Percentiles rank a stretch among this genome's conserved stretches.
These are phyloP conservation scores for Etheostoma nigrum DNA, from an alignment of 2,797 vertebrate genomes.

Conservation along the genomic window DNA sequence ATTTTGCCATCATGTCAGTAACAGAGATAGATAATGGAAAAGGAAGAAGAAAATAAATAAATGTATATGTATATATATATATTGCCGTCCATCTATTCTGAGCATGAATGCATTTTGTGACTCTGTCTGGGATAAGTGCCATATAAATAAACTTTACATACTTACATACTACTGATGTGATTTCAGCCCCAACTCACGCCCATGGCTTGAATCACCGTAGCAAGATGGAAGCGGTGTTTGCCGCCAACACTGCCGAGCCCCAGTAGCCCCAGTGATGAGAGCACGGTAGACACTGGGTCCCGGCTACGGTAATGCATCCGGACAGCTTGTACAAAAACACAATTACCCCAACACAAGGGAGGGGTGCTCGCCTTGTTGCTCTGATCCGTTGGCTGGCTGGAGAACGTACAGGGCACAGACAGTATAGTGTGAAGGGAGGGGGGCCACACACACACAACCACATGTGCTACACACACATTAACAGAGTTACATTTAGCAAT, in stretches of 20 bases:
- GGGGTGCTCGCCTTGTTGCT: conserved; percentile 40
- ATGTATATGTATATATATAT: too few relatives aligned
- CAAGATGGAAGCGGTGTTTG: conserved; percentile 20
- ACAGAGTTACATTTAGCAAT: conserved; percentile 22
- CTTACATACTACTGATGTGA: conserved; percentile 1
- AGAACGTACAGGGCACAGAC: conserved; percentile 47
- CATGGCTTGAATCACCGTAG: conserved; percentile 29
- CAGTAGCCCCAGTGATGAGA: conserved; percentile 59
- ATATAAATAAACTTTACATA: too few relatives aligned
- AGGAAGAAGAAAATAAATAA: too few relatives aligned
- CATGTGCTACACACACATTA: conserved; percentile 18
- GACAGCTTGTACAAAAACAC: conserved; percentile 79
- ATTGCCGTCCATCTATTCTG: too few relatives aligned
- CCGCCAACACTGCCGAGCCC: conserved; percentile 48
- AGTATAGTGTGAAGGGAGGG: conserved; percentile 16
- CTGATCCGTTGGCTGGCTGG: conserved; percentile 44
- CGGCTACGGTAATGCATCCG: conserved; percentile 63
- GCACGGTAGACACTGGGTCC: conserved; percentile 51
- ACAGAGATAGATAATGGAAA: too few relatives aligned
- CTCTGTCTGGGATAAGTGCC: too few relatives aligned
- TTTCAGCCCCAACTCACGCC: conserved; percentile 34
- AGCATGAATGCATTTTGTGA: too few relatives aligned
- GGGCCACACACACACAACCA: not conserved
- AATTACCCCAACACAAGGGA: conserved; percentile 69
- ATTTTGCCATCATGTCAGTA: too few relatives aligned